These are phyloP conservation scores for Colossoma macropomum DNA, from an alignment of 2,113 vertebrate species.

Conservation along the genomic window DNA sequence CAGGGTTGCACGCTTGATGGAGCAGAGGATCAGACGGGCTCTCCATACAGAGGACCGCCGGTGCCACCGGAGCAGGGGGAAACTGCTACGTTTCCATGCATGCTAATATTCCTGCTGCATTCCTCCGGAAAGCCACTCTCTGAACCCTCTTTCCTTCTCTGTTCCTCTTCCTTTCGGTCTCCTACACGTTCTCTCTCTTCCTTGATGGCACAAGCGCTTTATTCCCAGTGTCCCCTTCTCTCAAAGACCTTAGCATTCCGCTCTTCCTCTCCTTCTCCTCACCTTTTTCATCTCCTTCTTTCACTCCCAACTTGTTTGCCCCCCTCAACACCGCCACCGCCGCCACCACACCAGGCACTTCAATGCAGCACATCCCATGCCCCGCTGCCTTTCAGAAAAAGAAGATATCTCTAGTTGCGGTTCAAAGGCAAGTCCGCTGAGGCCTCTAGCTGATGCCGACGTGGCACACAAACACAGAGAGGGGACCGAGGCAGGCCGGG, in stretches of 20 bases:
- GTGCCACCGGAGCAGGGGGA: neutral
- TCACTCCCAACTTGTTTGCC: neutral
- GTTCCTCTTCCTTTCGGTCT: too few relatives aligned
- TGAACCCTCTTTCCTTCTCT: neutral
- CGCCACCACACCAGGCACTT: neutral
- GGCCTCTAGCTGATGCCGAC: constrained; percentile 8
- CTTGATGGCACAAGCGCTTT: too few relatives aligned
- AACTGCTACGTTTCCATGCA: neutral
- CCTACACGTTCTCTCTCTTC: too few relatives aligned
- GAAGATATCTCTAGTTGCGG: neutral
- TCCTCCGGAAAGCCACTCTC: too few relatives aligned
- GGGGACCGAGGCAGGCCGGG: neutral
- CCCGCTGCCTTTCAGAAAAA: neutral
- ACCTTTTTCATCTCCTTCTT: neutral
- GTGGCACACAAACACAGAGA: neutral
- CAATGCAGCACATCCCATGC: neutral
- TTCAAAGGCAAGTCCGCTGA: constrained; percentile 24
- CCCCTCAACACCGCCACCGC: neutral
- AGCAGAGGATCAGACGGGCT: constrained; percentile 23
- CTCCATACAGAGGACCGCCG: constrained; percentile 33
- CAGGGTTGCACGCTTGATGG: constrained; percentile 51
- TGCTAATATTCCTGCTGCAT: neutral
- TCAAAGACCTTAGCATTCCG: too few relatives aligned
- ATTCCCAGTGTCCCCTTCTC: too few relatives aligned
- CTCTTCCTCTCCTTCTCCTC: neutral